phyloP scores from a whole-genome alignment of 2,888 invertebrate genomes.

The Atethmia centrago region DNA sequence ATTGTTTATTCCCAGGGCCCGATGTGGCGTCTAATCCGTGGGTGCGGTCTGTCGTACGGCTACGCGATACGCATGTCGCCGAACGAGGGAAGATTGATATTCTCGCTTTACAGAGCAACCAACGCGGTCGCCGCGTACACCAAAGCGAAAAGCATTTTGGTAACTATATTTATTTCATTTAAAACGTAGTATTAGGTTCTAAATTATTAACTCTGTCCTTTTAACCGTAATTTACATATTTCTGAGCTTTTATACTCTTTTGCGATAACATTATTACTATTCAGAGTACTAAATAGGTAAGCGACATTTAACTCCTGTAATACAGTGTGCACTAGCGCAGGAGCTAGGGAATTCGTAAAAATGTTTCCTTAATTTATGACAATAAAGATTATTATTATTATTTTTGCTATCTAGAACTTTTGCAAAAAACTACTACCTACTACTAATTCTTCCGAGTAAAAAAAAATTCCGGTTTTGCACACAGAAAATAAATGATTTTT shows the following conservation, averaged over 20 bases:
- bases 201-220: neutral
- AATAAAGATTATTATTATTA: too few relatives aligned
- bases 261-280: neutral
- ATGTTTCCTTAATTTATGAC: too few relatives aligned
- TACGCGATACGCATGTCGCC: constrained; percentile 92
- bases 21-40: constrained; percentile 96
- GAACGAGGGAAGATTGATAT: constrained; percentile 93
- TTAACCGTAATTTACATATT: neutral
- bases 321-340: too few relatives aligned
- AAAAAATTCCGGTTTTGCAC: too few relatives aligned
- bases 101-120: constrained; percentile 94
- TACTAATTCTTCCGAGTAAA: too few relatives aligned
- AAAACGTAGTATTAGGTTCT: neutral
- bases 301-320: too few relatives aligned
- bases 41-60: constrained; percentile 95
- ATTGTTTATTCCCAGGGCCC: constrained; percentile 92
- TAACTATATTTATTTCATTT: constrained; percentile 1
- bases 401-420: too few relatives aligned
- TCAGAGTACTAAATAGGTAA: neutral
- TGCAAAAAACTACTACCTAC: too few relatives aligned
- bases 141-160: constrained; percentile 94
- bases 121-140: constrained; percentile 95
- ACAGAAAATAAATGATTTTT: too few relatives aligned
- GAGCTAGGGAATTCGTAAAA: too few relatives aligned
- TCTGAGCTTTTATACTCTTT: neutral